Conservation (phyloP, 1,140 invertebrate species). For the Aethina tumida region DNA sequence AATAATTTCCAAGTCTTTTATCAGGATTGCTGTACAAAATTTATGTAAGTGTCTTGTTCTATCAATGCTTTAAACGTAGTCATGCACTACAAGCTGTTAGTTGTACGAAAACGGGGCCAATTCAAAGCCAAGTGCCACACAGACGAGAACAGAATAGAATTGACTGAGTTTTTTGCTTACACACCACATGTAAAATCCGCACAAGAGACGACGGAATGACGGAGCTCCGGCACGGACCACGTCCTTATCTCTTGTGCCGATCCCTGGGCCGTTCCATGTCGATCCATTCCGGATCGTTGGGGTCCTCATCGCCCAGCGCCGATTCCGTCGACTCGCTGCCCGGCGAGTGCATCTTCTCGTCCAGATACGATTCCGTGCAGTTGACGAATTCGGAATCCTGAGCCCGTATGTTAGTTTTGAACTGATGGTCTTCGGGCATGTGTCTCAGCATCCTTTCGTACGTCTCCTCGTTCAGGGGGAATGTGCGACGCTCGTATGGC, state of each 20-base stretch:
- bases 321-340: conserved; percentile 50
- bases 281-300: conserved; percentile 73
- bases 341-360: conserved; percentile 22
- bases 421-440: conserved; percentile 53
- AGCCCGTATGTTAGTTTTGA: conserved; percentile 31
- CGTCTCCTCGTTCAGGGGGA: conserved; percentile 61
- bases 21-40: too few relatives aligned
- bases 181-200: not conserved
- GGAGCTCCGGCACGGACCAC: not conserved
- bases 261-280: conserved; percentile 28
- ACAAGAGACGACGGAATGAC: not conserved
- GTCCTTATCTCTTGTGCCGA: conserved; percentile 28
- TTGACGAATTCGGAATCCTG: conserved; percentile 21
- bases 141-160: not conserved
- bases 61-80: not conserved
- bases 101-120: too few relatives aligned
- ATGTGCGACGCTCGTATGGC: conserved; percentile 63
- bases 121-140: not conserved
- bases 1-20: too few relatives aligned
- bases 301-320: conserved; percentile 58
- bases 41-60: too few relatives aligned
- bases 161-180: not conserved
- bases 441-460: conserved; percentile 59
- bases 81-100: too few relatives aligned
- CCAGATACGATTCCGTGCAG: conserved; percentile 9